Base-by-base conservation (phyloP, 35 echinoderm and acorn worm genomes). In the Strongylocentrotus purpuratus region DNA sequence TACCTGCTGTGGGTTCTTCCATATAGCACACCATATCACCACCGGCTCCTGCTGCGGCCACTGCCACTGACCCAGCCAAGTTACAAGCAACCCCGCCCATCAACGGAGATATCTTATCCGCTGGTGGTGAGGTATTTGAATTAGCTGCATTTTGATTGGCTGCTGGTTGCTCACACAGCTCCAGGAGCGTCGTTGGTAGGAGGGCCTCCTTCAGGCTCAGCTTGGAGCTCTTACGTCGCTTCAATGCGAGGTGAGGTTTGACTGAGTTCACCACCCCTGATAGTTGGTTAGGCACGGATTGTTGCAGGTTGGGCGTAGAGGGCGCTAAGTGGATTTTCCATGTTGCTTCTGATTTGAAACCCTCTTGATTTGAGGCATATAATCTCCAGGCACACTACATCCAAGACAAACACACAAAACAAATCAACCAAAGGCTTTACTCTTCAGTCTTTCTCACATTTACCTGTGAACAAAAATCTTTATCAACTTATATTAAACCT, bases 301-400 rank as follows among this genome's bases (percentile, higher is more conserved):
- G 92, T 61, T 96, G 88, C 14, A 90, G 61, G 58, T 86, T 86
- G 45, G 90, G 20, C 31, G 18, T 88, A 12, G 92, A 59, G 7
- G 96, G 98, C 7, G 97, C 96, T 48, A 99, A 94, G 89, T 99
- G 97, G 33, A 99, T 97, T 95, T 99, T 99, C 98, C 98, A 99
- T 9, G 98, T 99, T 47, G 98, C 98, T 92, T 97, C 97, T 11
- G 97, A 99, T 18, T 94, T 95, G 61, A 99, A 99, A 9, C 88
- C 94, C 10, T 88, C 48, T 33, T 87, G 95, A 33, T 98, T 94
- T 33, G 98, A 96, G n/a, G 98, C 98, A 94, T 95, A 97, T 31
- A 94, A 95, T 32, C 98, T 93, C 98, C 98, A 99, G 7, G 97
- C 95, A 98, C 98, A 99, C 98, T 99, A 85, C 2, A 95, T 45